These are phyloP conservation scores for Noctua comes DNA, from an alignment of 2,888 invertebrate genomes.

Conservation along the genomic window DNA sequence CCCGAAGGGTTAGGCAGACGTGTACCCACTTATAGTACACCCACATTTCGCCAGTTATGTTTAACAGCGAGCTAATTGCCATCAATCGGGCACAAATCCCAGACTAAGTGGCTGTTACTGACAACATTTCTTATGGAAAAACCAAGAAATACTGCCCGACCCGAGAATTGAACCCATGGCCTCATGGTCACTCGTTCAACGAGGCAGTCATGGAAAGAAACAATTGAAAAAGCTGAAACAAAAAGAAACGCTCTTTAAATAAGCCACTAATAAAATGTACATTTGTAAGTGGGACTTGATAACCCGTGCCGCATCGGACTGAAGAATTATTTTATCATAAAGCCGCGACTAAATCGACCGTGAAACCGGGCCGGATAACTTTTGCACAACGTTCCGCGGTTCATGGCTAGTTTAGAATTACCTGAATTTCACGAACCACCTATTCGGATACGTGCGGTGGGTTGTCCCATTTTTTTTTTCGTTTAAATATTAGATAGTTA, in stretches of 20 bases:
- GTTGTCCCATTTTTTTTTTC: constrained; percentile 15
- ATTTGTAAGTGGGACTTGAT: constrained; percentile 44
- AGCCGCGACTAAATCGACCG: constrained; percentile 59
- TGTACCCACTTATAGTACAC: too few relatives aligned
- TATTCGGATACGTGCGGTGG: constrained; percentile 53
- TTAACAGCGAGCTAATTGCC: too few relatives aligned
- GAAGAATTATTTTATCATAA: constrained; percentile 63
- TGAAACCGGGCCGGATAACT: constrained; percentile 63
- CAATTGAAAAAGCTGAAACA: background rate
- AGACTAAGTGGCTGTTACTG: too few relatives aligned
- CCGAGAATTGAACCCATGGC: too few relatives aligned
- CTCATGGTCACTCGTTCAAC: too few relatives aligned
- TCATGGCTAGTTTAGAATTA: constrained; percentile 62
- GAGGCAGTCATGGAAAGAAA: background rate
- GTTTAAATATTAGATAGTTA: background rate
- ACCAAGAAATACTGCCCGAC: too few relatives aligned
- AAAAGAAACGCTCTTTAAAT: background rate
- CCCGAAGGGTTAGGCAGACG: too few relatives aligned
- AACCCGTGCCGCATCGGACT: constrained; percentile 42
- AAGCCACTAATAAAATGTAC: constrained; percentile 35
- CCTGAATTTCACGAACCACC: constrained; percentile 61
- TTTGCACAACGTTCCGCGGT: constrained; percentile 64
- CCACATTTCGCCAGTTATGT: too few relatives aligned
- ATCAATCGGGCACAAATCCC: too few relatives aligned
- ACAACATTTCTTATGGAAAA: too few relatives aligned